Evolutionary conservation across 2,888 invertebrate genomes (phyloP), one percentile per base, ranked within the genome.

Genomic region (Hymenopus coronatus): DNA sequence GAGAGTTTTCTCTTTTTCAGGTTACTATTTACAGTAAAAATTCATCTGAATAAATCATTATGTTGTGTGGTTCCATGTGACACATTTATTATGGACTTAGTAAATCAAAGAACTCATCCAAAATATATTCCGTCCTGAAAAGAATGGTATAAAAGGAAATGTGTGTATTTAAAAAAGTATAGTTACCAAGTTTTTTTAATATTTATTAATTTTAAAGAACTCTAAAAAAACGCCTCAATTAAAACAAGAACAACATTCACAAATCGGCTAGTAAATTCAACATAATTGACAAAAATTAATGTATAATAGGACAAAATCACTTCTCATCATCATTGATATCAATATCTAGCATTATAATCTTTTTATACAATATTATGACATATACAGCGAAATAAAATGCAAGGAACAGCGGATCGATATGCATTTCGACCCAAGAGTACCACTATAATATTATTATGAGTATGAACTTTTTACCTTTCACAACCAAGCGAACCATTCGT

Each of bases 161-260:
- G 40, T 9, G 12, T 40, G 1, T 12, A 40, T 40, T 40, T n/a
- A n/a, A 12, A 40, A 40, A 40, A 40, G 6, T 12, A 40, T 40
- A 40, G 9, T 40, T 40, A 40, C 40, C 54, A 70, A 70, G 54
- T 70, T 70, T 70, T 70, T 70, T 2, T 88, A 84, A 46, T 88
- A 33, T 88, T 88, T 89, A 86, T 86, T 86, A 83, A 86, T 82
- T 85, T 89, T 86, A 89, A 86, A 86, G 82, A 89, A 86, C 83
- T 89, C 86, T 86, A 89, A 86, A 89, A 86, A 86, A 85, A 86
- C 40, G 20, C 46, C 85, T 85, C 85, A 88, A 83, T 46, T 70
- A 88, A 88, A 89, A 82, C 86, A 89, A 40, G 89, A 86, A 85
- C 89, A 89, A 89, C 89, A 89, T 86, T 86, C 89, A 89, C 86